A percentile compares a stretch with the other conserved stretches of the same genome.
phyloP scores from a whole-genome alignment of 1,140 invertebrate genomes.

The Choristoneura fumiferana region DNA sequence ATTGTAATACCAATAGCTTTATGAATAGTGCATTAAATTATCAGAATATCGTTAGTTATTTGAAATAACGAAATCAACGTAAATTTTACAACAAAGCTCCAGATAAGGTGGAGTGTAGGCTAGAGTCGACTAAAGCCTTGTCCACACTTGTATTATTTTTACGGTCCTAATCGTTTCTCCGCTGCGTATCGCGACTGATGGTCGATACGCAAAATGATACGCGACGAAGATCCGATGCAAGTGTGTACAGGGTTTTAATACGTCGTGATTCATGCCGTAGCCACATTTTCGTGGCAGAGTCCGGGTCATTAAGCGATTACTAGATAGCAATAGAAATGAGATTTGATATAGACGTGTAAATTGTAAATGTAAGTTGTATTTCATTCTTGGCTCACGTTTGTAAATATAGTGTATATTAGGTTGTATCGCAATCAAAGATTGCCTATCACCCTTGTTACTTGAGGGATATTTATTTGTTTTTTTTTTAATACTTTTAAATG shows the following conservation, averaged over 20 bases:
- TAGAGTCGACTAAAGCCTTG: background rate
- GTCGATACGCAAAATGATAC: no score
- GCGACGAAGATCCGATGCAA: no score
- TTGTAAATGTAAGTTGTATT: conserved; percentile 43
- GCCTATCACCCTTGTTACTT: conserved; percentile 27
- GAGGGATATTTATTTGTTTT: conserved; percentile 36
- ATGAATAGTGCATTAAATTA: no score
- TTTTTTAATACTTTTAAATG: conserved; percentile 41
- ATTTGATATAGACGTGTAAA: conserved; percentile 62
- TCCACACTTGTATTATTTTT: background rate
- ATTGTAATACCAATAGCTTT: no score
- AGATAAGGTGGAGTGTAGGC: background rate
- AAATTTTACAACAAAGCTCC: conserved; percentile 16
- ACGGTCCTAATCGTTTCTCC: no score
- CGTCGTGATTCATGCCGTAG: background rate
- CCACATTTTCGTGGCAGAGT: conserved; percentile 2
- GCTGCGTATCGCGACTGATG: no score
- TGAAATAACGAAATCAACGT: background rate
- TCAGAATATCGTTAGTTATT: no score
- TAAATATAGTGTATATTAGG: conserved; percentile 60
- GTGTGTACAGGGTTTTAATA: no score
- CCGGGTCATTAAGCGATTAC: conserved; percentile 13
- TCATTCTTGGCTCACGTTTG: conserved; percentile 57
- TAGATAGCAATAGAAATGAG: conserved; percentile 53
- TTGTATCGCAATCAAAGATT: conserved; percentile 59